Percentiles rank a stretch among this genome's conserved stretches.
phyloP scores from a whole-genome alignment of 2,888 invertebrate genomes.

The Zeuzera pyrina region DNA sequence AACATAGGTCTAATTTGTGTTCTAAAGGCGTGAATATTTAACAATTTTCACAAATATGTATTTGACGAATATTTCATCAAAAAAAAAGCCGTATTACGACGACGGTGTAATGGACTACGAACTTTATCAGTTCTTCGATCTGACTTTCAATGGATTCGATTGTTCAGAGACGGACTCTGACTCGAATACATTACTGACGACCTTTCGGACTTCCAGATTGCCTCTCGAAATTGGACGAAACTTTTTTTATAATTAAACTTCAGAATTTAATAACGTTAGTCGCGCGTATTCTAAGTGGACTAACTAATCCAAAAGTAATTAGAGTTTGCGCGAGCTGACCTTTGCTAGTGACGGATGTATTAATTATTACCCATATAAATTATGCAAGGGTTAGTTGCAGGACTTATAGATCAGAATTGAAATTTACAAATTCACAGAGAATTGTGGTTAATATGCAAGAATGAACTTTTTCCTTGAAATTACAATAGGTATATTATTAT shows the following conservation, averaged over 20 bases:
- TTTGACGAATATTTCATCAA: neutral
- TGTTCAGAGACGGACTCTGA: constrained; percentile 32
- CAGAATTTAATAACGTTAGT: constrained; percentile 1
- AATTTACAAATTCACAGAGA: no score
- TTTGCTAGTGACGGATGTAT: neutral
- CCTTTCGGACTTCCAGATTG: constrained; percentile 20
- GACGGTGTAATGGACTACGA: constrained; percentile 26
- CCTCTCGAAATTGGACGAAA: constrained; percentile 6
- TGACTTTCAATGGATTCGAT: constrained; percentile 34
- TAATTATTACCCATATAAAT: neutral
- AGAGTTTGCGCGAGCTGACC: neutral
- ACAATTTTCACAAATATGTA: no score
- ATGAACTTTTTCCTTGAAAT: no score
- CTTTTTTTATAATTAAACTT: neutral
- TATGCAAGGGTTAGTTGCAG: neutral
- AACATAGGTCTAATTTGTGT: no score
- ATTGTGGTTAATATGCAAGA: no score
- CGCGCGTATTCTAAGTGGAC: neutral
- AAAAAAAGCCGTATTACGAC: no score
- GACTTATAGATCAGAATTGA: no score
- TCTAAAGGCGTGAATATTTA: no score
- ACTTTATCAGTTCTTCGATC: constrained; percentile 28
- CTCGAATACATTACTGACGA: constrained; percentile 37
- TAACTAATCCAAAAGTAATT: neutral
- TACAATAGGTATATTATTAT: no score